These are phyloP conservation scores for Ariopsis seemanni DNA, from an alignment of 2,113 vertebrate species.

Conservation along the genomic window DNA sequence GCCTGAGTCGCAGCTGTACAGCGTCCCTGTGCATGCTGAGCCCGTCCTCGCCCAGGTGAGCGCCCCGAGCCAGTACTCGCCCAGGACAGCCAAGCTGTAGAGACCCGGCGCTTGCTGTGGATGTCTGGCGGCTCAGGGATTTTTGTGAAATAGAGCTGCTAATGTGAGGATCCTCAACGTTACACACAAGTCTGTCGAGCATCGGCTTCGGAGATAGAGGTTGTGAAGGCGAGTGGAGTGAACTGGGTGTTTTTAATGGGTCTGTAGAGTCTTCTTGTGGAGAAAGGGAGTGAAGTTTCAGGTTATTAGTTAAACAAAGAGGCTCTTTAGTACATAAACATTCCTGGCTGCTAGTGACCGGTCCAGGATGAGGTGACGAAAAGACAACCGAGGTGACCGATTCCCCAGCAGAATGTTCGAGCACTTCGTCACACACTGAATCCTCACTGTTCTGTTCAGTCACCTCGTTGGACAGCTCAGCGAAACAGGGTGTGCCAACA, in stretches of 20 bases:
- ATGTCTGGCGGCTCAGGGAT: slow-evolving; percentile 81
- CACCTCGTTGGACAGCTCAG: neutral
- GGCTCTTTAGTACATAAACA: slow-evolving; percentile 9
- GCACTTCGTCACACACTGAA: neutral
- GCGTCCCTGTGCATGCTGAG: slow-evolving; percentile 86
- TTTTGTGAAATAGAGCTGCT: slow-evolving; percentile 75
- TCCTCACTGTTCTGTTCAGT: slow-evolving; percentile 23
- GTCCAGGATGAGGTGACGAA: neutral
- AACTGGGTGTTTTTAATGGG: slow-evolving; percentile 76
- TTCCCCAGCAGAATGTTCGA: slow-evolving; percentile 11
- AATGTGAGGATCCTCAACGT: slow-evolving; percentile 68
- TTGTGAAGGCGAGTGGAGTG: slow-evolving; percentile 69
- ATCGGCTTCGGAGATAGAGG: neutral
- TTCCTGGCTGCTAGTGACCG: neutral
- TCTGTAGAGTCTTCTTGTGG: neutral
- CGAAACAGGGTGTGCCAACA: neutral
- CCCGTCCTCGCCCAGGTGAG: slow-evolving; percentile 89
- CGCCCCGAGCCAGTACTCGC: slow-evolving; percentile 61
- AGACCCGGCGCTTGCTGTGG: slow-evolving; percentile 77
- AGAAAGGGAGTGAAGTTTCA: neutral
- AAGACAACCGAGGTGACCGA: neutral
- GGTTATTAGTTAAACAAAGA: neutral
- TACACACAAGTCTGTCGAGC: slow-evolving; percentile 63
- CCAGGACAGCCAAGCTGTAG: slow-evolving; percentile 63
- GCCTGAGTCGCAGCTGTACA: slow-evolving; percentile 90